A percentile compares a stretch with the other conserved stretches of the same genome.
phyloP scores from a whole-genome alignment of 2,113 vertebrate species.

The Pycnonotus jocosus region DNA sequence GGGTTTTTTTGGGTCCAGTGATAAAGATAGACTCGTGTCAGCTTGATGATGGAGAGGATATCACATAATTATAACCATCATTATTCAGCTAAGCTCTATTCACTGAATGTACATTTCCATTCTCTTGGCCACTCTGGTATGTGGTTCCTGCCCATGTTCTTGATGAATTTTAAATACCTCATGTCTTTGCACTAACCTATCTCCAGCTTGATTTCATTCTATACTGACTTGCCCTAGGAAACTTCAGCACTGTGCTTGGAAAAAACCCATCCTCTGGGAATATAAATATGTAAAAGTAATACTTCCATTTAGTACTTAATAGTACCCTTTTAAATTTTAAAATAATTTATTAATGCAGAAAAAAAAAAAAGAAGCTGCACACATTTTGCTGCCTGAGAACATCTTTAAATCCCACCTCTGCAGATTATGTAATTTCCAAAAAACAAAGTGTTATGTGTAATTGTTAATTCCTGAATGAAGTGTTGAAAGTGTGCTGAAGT shows the following conservation, averaged over 20 bases:
- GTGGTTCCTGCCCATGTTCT: neutral
- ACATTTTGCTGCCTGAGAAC: neutral
- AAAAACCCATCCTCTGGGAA: accelerated
- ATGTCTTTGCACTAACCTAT: neutral
- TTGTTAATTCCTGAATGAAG: neutral
- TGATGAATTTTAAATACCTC: neutral
- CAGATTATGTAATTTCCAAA: neutral
- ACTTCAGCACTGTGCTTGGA: neutral
- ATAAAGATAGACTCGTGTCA: neutral
- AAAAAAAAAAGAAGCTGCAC: neutral
- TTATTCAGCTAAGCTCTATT: neutral
- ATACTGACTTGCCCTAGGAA: neutral
- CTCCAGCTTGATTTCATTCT: neutral
- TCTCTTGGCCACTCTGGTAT: neutral
- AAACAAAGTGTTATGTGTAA: neutral
- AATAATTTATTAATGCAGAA: neutral
- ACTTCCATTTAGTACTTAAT: neutral
- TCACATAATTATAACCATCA: neutral
- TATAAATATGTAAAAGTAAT: neutral
- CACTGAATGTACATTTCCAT: neutral
- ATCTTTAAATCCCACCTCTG: neutral
- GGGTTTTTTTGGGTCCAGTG: neutral
- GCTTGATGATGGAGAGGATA: neutral
- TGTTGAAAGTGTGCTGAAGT: neutral
- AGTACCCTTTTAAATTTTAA: neutral